Evolutionary conservation across 2,113 vertebrate species (phyloP), one percentile per base, ranked within the genome.

Genomic region (Chlamydotis undulata): DNA sequence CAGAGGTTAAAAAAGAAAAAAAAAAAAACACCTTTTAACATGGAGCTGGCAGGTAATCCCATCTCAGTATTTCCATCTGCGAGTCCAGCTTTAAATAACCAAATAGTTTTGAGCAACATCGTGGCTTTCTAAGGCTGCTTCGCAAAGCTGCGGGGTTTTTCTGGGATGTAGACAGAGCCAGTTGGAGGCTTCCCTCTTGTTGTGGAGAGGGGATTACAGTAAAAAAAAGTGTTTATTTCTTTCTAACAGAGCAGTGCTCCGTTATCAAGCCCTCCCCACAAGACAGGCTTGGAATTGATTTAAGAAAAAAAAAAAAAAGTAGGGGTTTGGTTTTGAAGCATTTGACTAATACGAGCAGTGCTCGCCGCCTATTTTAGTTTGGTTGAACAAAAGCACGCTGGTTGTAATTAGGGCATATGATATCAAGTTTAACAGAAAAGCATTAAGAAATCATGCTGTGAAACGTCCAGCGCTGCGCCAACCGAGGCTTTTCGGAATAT

Each of bases 371-470:
- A 4, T 16, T 74, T 81, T 5, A 47, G 65, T 12, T 41, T 1
- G 61, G 49, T 8, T 15, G 43, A 56, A 94, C 49, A 60, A 75
- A 79, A 83, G 35, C 45, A 9, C 2, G 1, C 75, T 7, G 76
- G 29, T 11, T 39, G n/a, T 9, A 41, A 59, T 77, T 41, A 55
- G 13, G 63, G 67, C 39, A 45, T 10, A 33, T 26, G 43, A 52
- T 7, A 65, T 12, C 67, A 17, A 24, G 33, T 31, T 70, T 37
- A 83, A 76, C 4, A 7, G 87, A 28, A 74, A 39, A 73, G 37
- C 3, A 0, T 47, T 19, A 28, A 55, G 61, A 68, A 81, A 39
- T 21, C 35, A 12, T 3, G 8, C 59, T 0, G 3, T 2, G 18
- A 43, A 87, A n/a, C 2, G 0, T 7, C 56, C 19, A 2, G 28